Evolutionary conservation across 2,113 vertebrate genomes (phyloP).

Genomic region (Poicephalus meyeri): DNA sequence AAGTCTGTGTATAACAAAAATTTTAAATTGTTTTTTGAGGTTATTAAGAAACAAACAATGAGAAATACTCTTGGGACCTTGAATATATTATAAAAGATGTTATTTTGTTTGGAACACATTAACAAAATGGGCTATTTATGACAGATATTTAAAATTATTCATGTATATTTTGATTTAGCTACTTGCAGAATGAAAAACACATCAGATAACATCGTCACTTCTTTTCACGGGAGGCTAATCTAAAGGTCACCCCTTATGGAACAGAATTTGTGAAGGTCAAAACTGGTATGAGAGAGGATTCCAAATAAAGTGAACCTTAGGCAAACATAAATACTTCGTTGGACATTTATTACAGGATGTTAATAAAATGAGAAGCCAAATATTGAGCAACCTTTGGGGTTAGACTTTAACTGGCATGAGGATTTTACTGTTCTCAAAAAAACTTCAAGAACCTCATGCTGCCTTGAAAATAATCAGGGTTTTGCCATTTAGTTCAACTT

Average conservation of each 20-base stretch:
- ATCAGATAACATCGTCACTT: not conserved
- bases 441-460: not conserved
- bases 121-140: not conserved
- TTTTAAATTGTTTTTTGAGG: not conserved
- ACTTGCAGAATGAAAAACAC: not conserved
- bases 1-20: not conserved
- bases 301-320: conserved; percentile 45
- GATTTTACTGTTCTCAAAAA: not conserved
- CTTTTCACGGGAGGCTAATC: not conserved
- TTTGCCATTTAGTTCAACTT: not conserved
- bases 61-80: not conserved
- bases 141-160: not conserved
- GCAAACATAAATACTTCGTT: conserved; percentile 36
- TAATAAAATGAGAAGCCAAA: conserved; percentile 49
- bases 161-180: not conserved
- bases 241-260: conserved; percentile 54
- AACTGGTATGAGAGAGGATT: conserved; percentile 6
- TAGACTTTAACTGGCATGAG: not conserved
- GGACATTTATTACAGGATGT: conserved; percentile 46
- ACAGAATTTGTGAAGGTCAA: conserved; percentile 56
- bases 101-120: not conserved
- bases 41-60: not conserved
- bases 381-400: not conserved
- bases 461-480: not conserved
- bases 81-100: not conserved